Conservation (phyloP, 2,113 vertebrate species). For the Eudyptes chrysolophus region DNA sequence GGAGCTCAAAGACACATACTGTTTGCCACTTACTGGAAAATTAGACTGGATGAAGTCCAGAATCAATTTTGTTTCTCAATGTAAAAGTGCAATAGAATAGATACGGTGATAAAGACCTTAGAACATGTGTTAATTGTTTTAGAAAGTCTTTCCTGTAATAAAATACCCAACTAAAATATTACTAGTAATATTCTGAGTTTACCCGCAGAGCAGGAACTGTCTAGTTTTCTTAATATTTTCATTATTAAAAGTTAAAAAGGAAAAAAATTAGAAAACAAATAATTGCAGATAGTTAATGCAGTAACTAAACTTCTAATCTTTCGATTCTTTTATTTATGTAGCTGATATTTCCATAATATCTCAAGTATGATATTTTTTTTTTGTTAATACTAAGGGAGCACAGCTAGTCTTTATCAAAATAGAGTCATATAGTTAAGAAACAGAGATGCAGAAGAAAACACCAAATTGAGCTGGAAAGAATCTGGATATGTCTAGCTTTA, state of each 20-base stretch:
- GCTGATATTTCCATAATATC: not conserved
- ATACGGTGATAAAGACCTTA: not conserved
- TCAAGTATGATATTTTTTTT: not conserved
- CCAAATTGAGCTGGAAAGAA: not conserved
- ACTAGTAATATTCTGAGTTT: not conserved
- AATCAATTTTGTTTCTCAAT: conserved; percentile 49
- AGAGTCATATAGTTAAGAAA: not conserved
- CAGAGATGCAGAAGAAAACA: not conserved
- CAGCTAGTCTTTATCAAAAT: not conserved
- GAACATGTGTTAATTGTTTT: not conserved
- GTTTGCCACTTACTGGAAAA: conserved; percentile 34
- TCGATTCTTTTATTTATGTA: not conserved
- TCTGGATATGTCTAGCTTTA: not conserved
- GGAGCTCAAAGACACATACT: conserved; percentile 13
- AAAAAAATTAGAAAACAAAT: not conserved
- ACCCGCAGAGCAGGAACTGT: not conserved
- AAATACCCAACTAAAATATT: not conserved
- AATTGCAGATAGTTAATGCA: not conserved
- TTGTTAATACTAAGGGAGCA: not conserved
- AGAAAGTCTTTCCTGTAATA: not conserved
- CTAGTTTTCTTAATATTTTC: not conserved
- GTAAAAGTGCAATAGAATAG: not conserved
- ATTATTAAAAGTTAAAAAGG: not conserved
- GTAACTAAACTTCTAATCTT: not conserved
- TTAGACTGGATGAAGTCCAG: conserved; percentile 33